These are phyloP conservation scores for Amphimedon queenslandica DNA, from an alignment of 37 sponge, comb jelly and placozoan genomes.

Conservation along the genomic window DNA sequence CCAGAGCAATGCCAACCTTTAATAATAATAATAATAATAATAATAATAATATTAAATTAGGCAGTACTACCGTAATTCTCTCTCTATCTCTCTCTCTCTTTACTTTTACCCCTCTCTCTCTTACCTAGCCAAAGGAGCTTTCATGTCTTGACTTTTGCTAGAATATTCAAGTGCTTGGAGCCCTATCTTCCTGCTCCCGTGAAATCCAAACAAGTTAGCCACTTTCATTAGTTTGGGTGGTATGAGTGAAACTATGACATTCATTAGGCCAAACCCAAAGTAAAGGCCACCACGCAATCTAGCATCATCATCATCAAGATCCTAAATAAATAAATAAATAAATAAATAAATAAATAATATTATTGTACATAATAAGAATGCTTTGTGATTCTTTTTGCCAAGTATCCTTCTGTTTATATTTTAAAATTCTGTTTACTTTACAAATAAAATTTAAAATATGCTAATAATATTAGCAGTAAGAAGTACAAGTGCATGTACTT, in stretches of 20 bases:
- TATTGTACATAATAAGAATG: too few species aligned
- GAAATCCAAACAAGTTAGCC: slow-evolving; percentile 95
- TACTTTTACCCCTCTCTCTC: too few species aligned
- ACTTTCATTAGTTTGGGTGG: slow-evolving; percentile 89
- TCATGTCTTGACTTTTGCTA: slow-evolving; percentile 76
- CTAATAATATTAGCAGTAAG: too few species aligned
- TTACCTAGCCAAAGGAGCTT: slow-evolving; percentile 84
- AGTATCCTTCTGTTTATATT: too few species aligned
- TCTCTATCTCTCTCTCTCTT: too few species aligned
- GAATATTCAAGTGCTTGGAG: slow-evolving; percentile 78
- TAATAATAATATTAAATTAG: background rate
- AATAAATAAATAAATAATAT: too few species aligned
- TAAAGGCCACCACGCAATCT: slow-evolving; percentile 69
- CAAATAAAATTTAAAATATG: too few species aligned
- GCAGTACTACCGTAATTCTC: too few species aligned
- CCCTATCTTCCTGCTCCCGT: slow-evolving; percentile 73
- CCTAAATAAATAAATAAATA: background rate
- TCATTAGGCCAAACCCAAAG: slow-evolving; percentile 90
- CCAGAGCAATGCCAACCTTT: slow-evolving; percentile 79
- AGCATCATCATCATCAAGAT: slow-evolving; percentile 36
- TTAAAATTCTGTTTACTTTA: too few species aligned
- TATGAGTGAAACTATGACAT: slow-evolving; percentile 89
- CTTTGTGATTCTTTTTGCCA: too few species aligned
- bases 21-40: background rate
- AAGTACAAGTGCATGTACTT: too few species aligned